phyloP scores from a whole-genome alignment of 2,888 invertebrate genomes.

The Seira musarum region DNA sequence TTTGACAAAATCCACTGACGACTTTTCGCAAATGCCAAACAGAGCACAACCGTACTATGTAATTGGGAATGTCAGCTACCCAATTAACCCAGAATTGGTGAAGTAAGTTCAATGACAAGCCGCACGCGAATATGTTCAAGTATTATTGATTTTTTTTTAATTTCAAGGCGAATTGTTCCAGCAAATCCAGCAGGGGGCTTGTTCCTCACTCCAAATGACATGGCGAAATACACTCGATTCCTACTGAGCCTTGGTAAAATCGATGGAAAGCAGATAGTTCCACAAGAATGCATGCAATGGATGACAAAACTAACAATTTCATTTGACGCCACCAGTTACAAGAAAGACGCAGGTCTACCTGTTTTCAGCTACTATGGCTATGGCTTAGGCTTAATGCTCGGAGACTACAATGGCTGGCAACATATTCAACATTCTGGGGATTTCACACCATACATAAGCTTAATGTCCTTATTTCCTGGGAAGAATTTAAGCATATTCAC shows the following conservation, averaged over 20 bases:
- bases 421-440: constrained; percentile 46
- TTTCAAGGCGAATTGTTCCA: constrained; percentile 33
- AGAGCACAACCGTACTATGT: constrained; percentile 53
- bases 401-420: constrained; percentile 36
- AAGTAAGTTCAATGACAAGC: constrained; percentile 39
- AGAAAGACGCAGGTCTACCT: too few species aligned
- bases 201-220: constrained; percentile 51
- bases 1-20: constrained; percentile 19
- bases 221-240: constrained; percentile 52
- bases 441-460: constrained; percentile 36
- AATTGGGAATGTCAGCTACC: constrained; percentile 23
- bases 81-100: constrained; percentile 41
- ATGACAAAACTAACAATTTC: neutral
- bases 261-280: constrained; percentile 55
- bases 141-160: neutral
- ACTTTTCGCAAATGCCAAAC: constrained; percentile 42
- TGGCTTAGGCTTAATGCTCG: constrained; percentile 22
- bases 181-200: constrained; percentile 50
- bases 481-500: constrained; percentile 43
- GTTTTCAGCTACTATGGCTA: neutral
- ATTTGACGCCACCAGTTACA: neutral
- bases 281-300: constrained; percentile 28
- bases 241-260: constrained; percentile 53
- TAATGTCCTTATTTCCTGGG: constrained; percentile 44
- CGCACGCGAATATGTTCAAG: constrained; percentile 5